Conservation (phyloP, 2,797 vertebrate species). For the Prunella strophiata region DNA sequence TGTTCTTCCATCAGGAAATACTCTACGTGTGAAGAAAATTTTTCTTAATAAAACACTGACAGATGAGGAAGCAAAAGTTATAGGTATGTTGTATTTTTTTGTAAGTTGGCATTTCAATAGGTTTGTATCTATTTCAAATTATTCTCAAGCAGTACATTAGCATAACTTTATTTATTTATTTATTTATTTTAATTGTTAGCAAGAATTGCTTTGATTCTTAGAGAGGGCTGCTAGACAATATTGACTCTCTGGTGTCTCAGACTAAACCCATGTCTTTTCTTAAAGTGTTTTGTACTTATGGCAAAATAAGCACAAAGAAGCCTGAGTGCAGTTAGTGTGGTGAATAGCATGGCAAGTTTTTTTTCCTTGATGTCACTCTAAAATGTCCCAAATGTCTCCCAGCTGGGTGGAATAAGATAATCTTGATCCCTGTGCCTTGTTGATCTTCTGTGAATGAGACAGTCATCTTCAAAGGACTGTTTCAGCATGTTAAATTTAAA, state of each 20-base stretch:
- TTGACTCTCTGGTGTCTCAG: neutral
- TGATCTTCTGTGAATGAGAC: neutral
- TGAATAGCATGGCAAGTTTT: neutral
- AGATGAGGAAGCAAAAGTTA: conserved; percentile 98
- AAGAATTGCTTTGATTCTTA: neutral
- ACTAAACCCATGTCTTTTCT: neutral
- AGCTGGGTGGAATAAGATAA: neutral
- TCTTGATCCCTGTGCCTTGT: neutral
- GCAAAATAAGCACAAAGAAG: neutral
- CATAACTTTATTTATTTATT: neutral
- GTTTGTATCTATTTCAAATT: neutral
- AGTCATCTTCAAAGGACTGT: neutral
- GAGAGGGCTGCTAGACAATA: neutral
- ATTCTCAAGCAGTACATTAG: neutral
- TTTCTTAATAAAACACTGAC: conserved; percentile 98
- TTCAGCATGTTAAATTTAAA: neutral
- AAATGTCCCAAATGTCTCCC: neutral
- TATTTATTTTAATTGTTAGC: neutral
- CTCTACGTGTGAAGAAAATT: conserved; percentile 99
- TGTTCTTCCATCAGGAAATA: conserved; percentile 97
- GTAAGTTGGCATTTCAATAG: neutral
- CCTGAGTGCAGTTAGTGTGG: neutral
- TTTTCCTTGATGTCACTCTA: neutral
- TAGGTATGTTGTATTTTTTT: conserved; percentile 80
- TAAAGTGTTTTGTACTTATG: neutral